phyloP scores from a whole-genome alignment of 2,797 vertebrate genomes.

The Ceyx erithaca region DNA sequence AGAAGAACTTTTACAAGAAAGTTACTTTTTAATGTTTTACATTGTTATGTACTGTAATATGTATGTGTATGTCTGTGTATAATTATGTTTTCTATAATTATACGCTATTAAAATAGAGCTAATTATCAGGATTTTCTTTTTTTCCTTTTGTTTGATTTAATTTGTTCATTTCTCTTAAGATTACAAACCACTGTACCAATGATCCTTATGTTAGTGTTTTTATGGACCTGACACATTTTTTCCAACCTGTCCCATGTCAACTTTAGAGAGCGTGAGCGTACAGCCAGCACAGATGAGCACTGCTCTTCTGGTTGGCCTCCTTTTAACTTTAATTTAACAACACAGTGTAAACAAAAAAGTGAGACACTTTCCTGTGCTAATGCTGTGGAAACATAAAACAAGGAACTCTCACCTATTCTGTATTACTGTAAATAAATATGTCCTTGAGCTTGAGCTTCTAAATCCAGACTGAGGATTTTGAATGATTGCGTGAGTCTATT shows the following conservation, averaged over 20 bases:
- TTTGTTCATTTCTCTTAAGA: conserved; percentile 58
- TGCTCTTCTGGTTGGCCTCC: background rate
- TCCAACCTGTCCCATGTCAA: background rate
- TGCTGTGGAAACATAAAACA: background rate
- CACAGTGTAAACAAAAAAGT: background rate
- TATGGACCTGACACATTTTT: conserved; percentile 50
- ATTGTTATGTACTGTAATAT: conserved; percentile 72
- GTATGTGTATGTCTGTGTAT: conserved; percentile 71
- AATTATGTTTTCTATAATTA: conserved; percentile 70
- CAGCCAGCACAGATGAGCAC: background rate
- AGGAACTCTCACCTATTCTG: background rate
- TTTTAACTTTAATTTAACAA: conserved; percentile 7
- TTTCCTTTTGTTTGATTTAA: conserved; percentile 42
- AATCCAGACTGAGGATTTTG: background rate
- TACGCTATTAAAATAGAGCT: conserved; percentile 65
- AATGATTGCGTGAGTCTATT: rapidly evolving
- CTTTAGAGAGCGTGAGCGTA: conserved; percentile 11
- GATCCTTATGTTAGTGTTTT: conserved; percentile 30
- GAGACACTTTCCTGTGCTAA: background rate
- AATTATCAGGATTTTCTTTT: conserved; percentile 39
- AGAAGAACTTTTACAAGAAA: conserved; percentile 80
- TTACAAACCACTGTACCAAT: conserved; percentile 62
- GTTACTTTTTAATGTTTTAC: conserved; percentile 76
- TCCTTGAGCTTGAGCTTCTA: background rate
- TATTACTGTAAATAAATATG: background rate